phyloP scores from a whole-genome alignment of 2,888 invertebrate genomes.

The Leucophora obtusa region DNA sequence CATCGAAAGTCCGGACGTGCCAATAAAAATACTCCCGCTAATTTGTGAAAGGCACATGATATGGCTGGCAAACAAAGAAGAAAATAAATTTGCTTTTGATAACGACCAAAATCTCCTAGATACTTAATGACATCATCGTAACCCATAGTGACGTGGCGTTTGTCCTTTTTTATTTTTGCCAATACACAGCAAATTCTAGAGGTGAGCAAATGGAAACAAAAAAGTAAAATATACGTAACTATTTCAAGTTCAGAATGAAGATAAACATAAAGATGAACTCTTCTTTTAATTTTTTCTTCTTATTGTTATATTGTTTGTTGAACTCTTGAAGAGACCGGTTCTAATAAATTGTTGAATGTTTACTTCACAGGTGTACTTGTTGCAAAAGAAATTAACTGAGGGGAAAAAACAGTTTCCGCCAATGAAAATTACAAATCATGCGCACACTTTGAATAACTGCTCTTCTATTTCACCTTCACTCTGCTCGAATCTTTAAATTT shows the following conservation, averaged over 20 bases:
- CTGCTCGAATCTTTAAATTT: neutral
- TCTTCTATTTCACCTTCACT: neutral
- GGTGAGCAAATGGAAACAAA: neutral
- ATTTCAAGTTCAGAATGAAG: slow-evolving; percentile 46
- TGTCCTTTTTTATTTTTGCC: slow-evolving; percentile 26
- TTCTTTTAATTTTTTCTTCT: slow-evolving; percentile 35
- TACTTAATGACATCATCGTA: slow-evolving; percentile 85
- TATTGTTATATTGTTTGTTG: neutral
- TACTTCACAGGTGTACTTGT: slow-evolving; percentile 45
- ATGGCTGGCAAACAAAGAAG: slow-evolving; percentile 85
- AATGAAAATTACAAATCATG: slow-evolving; percentile 48
- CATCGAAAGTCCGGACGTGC: slow-evolving; percentile 84
- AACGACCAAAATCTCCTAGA: slow-evolving; percentile 85
- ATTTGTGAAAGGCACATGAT: slow-evolving; percentile 86
- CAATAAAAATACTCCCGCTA: slow-evolving; percentile 85
- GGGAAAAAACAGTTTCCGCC: neutral
- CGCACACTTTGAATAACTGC: slow-evolving; percentile 39
- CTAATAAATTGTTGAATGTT: slow-evolving; percentile 45
- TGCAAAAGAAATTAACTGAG: slow-evolving; percentile 41
- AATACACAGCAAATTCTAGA: slow-evolving; percentile 39
- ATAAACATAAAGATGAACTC: slow-evolving; percentile 22
- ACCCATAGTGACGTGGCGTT: slow-evolving; percentile 80
- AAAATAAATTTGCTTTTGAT: slow-evolving; percentile 85
- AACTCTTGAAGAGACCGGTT: slow-evolving; percentile 28
- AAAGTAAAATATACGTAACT: neutral